A percentile compares a stretch with the other conserved stretches of the same genome.
These are phyloP conservation scores for Sminthurides bifidus DNA, from an alignment of 1,140 invertebrate species.

Conservation along the genomic window DNA sequence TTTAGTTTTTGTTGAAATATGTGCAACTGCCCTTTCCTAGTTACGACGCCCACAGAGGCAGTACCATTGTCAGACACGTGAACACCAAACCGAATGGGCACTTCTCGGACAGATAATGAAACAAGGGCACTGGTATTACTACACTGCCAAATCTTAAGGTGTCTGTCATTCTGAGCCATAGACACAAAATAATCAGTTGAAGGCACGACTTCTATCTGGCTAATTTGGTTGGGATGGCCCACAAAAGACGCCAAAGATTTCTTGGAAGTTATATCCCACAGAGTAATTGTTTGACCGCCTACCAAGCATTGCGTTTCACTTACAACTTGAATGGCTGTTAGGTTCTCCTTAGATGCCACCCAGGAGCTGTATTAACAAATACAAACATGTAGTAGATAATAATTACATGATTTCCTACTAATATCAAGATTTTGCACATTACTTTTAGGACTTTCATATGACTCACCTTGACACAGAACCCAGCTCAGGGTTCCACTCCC, in stretches of 20 bases:
- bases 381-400: not conserved
- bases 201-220: constrained; percentile 21
- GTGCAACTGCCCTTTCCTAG: constrained; percentile 59
- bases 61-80: constrained; percentile 52
- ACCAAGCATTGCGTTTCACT: constrained; percentile 10
- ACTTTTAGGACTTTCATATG: not conserved
- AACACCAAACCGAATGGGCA: constrained; percentile 33
- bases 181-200: constrained; percentile 27
- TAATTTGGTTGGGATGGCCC: constrained; percentile 22
- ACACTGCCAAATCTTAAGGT: constrained; percentile 27
- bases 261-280: constrained; percentile 26
- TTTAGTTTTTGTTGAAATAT: constrained; percentile 62
- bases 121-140: constrained; percentile 29
- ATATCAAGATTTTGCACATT: not conserved
- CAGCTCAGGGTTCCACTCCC: constrained; percentile 22
- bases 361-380: constrained; percentile 18
- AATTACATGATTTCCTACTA: not conserved
- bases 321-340: constrained; percentile 14
- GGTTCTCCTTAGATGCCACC: constrained; percentile 18
- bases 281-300: constrained; percentile 18
- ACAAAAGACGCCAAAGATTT: constrained; percentile 15
- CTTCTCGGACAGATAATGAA: constrained; percentile 30
- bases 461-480: constrained; percentile 2
- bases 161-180: constrained; percentile 17
- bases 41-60: constrained; percentile 48